Conservation (phyloP, 2,888 invertebrate species). For the Drosophila ustulata region DNA sequence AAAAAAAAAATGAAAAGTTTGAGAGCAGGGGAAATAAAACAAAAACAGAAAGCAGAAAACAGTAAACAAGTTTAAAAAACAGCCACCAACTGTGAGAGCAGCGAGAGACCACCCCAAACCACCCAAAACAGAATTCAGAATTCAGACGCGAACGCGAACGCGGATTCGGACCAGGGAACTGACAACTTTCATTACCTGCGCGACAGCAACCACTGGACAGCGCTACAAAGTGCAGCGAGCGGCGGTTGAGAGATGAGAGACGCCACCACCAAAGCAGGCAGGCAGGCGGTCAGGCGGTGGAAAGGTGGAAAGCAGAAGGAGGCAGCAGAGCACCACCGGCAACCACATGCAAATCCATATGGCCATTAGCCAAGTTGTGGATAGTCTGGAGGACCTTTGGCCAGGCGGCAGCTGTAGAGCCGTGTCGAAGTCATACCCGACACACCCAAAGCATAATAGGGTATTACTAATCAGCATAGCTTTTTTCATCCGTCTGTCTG, state of each 20-base stretch:
- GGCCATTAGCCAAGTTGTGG: constrained; percentile 33
- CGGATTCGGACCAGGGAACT: constrained; percentile 12
- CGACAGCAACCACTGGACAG: constrained; percentile 52
- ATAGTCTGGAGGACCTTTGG: constrained; percentile 8
- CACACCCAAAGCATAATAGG: neutral
- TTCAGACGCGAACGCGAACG: constrained; percentile 9
- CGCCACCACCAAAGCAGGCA: constrained; percentile 18
- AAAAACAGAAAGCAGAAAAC: constrained; percentile 9
- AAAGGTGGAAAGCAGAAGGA: neutral
- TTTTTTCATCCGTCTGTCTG: too few species aligned
- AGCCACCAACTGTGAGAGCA: constrained; percentile 34
- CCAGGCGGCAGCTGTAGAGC: constrained; percentile 6
- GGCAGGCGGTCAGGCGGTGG: neutral
- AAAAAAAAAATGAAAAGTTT: neutral
- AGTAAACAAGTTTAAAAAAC: constrained; percentile 41
- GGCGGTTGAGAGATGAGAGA: neutral
- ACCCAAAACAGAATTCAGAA: constrained; percentile 9
- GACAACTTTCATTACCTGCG: constrained; percentile 63
- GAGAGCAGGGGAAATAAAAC: neutral
- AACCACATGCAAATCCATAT: constrained; percentile 67
- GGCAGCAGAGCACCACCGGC: constrained; percentile 38
- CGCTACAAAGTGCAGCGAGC: constrained; percentile 40
- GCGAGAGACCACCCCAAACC: constrained; percentile 10
- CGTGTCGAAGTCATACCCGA: constrained; percentile 27
- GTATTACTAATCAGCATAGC: neutral